Percentiles rank a stretch among this genome's conserved stretches.
Evolutionary conservation across 2,113 vertebrate species (phyloP).

Genomic region (Cromileptes altivelis): DNA sequence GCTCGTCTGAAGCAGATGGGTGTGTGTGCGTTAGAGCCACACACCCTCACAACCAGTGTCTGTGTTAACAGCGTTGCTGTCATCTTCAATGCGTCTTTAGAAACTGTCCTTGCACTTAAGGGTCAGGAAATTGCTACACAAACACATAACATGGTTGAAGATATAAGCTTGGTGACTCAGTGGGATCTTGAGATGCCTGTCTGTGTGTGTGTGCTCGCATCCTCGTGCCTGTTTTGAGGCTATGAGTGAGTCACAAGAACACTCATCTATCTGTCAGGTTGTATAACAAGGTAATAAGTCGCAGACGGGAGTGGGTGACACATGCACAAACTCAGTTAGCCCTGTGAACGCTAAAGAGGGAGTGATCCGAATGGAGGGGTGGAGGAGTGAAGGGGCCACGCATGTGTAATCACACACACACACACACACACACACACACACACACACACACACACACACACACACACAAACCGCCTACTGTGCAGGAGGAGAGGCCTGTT

Average conservation of each 20-base stretch:
- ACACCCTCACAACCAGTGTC: not conserved
- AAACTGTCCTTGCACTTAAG: slow-evolving; percentile 22
- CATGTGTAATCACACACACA: slow-evolving; percentile 49
- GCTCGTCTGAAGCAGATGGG: slow-evolving; percentile 9
- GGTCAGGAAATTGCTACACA: slow-evolving; percentile 32
- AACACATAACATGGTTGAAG: slow-evolving; percentile 26
- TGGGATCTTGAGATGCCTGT: slow-evolving; percentile 9
- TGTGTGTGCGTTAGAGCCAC: not conserved
- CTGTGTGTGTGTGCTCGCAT: slow-evolving; percentile 9
- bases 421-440: slow-evolving; percentile 47
- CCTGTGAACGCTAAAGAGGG: slow-evolving; percentile 41
- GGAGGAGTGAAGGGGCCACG: slow-evolving; percentile 15
- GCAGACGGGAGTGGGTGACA: slow-evolving; percentile 49
- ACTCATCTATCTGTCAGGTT: slow-evolving; percentile 53
- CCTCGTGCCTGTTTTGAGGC: slow-evolving; percentile 11
- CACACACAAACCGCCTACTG: slow-evolving; percentile 70
- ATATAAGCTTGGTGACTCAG: slow-evolving; percentile 37
- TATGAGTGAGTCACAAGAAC: slow-evolving; percentile 62
- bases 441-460: slow-evolving; percentile 33
- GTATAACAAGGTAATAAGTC: slow-evolving; percentile 53
- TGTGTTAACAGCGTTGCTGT: slow-evolving; percentile 4
- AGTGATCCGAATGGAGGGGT: slow-evolving; percentile 49
- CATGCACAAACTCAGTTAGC: slow-evolving; percentile 62
- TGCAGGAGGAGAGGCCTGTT: slow-evolving; percentile 64
- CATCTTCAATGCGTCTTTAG: slow-evolving; percentile 12